Percentiles rank a stretch among this genome's conserved stretches.
phyloP scores from a whole-genome alignment of 2,888 invertebrate species.

The Phortica magna region DNA sequence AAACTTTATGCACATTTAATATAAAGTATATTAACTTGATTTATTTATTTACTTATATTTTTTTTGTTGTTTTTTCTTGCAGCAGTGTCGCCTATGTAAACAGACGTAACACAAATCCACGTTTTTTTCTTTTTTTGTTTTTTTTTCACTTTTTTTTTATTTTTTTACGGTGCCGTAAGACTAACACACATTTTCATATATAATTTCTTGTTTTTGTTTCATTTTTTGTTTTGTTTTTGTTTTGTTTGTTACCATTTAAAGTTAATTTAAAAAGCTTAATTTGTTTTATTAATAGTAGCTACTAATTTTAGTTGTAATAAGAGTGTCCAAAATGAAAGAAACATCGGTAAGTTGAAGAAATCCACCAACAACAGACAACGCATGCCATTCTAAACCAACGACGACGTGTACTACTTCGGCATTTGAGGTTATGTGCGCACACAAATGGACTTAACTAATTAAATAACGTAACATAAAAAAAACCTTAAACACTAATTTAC shows the following conservation, averaged over 20 bases:
- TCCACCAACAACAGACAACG: slow-evolving; percentile 20
- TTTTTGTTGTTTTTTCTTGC: slow-evolving; percentile 43
- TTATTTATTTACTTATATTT: slow-evolving; percentile 39
- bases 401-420: slow-evolving; percentile 62
- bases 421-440: slow-evolving; percentile 57
- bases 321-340: slow-evolving; percentile 28
- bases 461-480: slow-evolving; percentile 40
- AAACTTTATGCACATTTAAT: slow-evolving; percentile 36
- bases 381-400: background rate
- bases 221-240: slow-evolving; percentile 42
- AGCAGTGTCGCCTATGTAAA: slow-evolving; percentile 31
- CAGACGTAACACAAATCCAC: slow-evolving; percentile 42
- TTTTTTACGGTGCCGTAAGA: slow-evolving; percentile 44
- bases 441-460: slow-evolving; percentile 52
- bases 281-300: slow-evolving; percentile 35
- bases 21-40: slow-evolving; percentile 12
- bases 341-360: slow-evolving; percentile 52
- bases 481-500: background rate
- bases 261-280: slow-evolving; percentile 42
- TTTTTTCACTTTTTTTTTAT: slow-evolving; percentile 43
- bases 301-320: slow-evolving; percentile 35
- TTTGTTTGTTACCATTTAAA: slow-evolving; percentile 38
- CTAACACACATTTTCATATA: slow-evolving; percentile 43
- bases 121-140: slow-evolving; percentile 46
- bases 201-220: slow-evolving; percentile 46